Base-by-base conservation (phyloP, 2,113 vertebrate species). In the Albula glossodonta region DNA sequence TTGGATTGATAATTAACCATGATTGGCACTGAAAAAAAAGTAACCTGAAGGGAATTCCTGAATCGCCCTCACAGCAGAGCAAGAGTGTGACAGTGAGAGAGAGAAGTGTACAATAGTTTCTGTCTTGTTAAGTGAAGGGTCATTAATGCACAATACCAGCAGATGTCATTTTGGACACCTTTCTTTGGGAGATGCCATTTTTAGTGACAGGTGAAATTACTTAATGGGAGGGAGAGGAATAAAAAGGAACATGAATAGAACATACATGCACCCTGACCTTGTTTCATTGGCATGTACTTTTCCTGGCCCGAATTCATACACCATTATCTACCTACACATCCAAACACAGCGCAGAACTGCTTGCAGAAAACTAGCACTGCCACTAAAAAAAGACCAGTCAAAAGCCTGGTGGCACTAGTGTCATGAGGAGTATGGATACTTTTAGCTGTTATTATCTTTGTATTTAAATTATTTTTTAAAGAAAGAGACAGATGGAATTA, bases 181-280 rank as follows among this genome's bases (percentile, higher is more conserved):
- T 91, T 86, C 93, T 91, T 88, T 85, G 83, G 22, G 83, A 87
- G 87, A 91, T 91, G 84, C 88, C 84, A 87, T 85, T 66, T 53
- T 88, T 90, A 88, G 85, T 82, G 88, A 91, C 86, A 89, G 87
- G 85, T 84, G 83, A 85, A 89, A 87, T 86, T 86, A 85, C 79
- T 87, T 51, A 19, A 84, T 80, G 56, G 57, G 56, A n/a, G 41
- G 5, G 3, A 57, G 79, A 81, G 31, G 81, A 63, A 88, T 88
- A 83, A 88, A 41, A 82, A 81, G 82, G 57, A 80, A 48, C 51
- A 7, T 25, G 50, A 31, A 87, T 56, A 86, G n/a, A 78, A 88
- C 84, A 78, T 50, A 50, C 50, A 41, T 86, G 83, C 82, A 66
- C 82, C 22, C 83, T 86, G 56, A 88, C 80, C 70, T 53, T 86